Base-by-base conservation (phyloP, 1,140 invertebrate genomes). In the Harpegnathos saltator region DNA sequence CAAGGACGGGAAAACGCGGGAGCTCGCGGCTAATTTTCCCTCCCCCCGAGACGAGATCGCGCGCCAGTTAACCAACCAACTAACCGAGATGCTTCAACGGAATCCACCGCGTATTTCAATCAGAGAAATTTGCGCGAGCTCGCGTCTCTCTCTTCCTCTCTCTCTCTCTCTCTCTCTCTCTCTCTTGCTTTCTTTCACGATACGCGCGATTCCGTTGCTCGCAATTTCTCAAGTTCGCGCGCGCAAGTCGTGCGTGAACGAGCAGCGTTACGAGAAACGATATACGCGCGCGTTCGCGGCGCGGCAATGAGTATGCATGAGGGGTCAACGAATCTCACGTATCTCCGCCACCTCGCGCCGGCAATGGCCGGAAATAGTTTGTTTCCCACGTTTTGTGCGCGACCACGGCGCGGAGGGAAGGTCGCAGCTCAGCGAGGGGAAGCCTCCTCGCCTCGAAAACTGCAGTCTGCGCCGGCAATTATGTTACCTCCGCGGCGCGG, bases 351-450 rank as follows among this genome's bases (percentile, higher is more conserved):
- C 19, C 22, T 19, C 52, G 5, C 14, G 11, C 22, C 19, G 1
- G 12, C 24, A n/a, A 65, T 29, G 17, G 4, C 38, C 63, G 22
- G 56, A 81, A 78, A 65, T 66, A 22, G 19, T 52, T 33, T 7
- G 48, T 26, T 78, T 63, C 15, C 75, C 61, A 63, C 65, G 66
- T 48, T 54, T 24, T 29, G 58, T 15, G 19, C 14, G n/a, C 38
- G 12, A 22, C 29, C 7, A 56, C 3, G 56, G 24, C 24, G n/a
- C n/a, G n/a, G 19, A 66, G n/a, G 82, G 68, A 73, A 75, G 69
- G 65, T 65, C 62, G 58, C 24, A 29, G 29, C 59, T 69, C 71
- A 24, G 22, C 71, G 52, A 66, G 82, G 80, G 84, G 17, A 61
- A 48, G 38, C 29, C 56, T 48, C 22, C 19, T 19, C 3, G 19